Evolutionary conservation across 2,797 vertebrate species (phyloP).

Genomic region (Uromys caudimaculatus): DNA sequence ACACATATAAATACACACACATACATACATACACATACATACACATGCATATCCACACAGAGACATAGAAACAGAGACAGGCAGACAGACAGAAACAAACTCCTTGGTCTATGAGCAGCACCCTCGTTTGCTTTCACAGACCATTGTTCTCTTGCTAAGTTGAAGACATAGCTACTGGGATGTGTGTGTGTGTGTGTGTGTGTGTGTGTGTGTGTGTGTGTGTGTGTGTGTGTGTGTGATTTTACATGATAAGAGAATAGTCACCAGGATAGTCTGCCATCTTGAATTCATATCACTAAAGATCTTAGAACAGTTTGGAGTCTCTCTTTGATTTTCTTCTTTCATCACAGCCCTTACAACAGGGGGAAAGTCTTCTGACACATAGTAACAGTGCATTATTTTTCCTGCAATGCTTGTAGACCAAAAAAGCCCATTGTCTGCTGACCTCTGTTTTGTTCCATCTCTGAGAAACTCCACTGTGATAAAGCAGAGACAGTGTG

Average conservation of each 20-base stretch:
- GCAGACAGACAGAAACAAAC: not conserved
- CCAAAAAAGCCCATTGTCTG: not conserved
- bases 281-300: not conserved
- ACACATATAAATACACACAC: too few species aligned
- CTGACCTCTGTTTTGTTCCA: not conserved
- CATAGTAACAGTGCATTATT: not conserved
- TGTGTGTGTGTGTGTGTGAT: not conserved
- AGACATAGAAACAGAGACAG: not conserved
- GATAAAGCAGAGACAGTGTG: not conserved
- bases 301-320: not conserved
- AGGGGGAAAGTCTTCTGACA: not conserved
- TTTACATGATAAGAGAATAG: not conserved
- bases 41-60: too few species aligned
- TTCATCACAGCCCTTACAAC: not conserved
- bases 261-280: too few species aligned
- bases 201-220: too few species aligned
- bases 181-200: not conserved
- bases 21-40: not conserved
- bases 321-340: not conserved
- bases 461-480: not conserved
- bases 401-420: not conserved
- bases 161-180: not conserved
- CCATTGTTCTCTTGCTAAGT: not conserved
- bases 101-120: not conserved
- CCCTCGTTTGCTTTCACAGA: not conserved